Conservation (phyloP, 2,113 vertebrate genomes). For the Cyphomyrus discorhynchus region DNA sequence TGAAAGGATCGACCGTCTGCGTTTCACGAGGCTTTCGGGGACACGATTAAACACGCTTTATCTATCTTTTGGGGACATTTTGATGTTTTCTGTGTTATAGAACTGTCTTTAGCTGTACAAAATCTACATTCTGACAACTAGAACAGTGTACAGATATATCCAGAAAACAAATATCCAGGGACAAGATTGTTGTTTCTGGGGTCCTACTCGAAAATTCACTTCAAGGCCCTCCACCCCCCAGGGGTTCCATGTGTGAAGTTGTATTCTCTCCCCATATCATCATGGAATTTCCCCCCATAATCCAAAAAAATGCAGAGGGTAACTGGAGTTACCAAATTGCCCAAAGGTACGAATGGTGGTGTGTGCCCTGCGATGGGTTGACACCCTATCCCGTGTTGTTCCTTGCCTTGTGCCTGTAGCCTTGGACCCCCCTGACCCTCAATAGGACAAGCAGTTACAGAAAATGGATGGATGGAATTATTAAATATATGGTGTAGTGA, state of each 20-base stretch:
- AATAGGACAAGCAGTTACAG: neutral
- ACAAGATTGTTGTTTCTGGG: neutral
- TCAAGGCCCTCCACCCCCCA: neutral
- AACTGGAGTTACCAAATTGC: too few relatives aligned
- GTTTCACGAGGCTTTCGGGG: neutral
- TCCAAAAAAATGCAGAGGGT: neutral
- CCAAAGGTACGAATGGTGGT: neutral
- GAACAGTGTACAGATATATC: neutral
- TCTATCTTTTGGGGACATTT: neutral
- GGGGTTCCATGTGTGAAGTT: neutral
- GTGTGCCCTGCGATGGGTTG: too few relatives aligned
- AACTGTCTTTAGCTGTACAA: neutral
- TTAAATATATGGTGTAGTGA: neutral
- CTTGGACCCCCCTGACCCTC: neutral
- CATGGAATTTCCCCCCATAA: neutral
- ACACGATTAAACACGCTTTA: neutral
- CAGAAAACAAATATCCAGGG: neutral
- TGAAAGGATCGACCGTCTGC: neutral
- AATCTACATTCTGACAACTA: neutral
- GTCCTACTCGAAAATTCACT: neutral
- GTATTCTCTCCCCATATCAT: neutral
- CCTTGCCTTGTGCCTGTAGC: neutral
- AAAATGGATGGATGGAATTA: neutral
- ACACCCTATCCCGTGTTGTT: too few relatives aligned
- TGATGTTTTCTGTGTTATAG: neutral